Conservation (phyloP, 2,797 vertebrate species). For the Microctenopoma stevenorrisi region DNA sequence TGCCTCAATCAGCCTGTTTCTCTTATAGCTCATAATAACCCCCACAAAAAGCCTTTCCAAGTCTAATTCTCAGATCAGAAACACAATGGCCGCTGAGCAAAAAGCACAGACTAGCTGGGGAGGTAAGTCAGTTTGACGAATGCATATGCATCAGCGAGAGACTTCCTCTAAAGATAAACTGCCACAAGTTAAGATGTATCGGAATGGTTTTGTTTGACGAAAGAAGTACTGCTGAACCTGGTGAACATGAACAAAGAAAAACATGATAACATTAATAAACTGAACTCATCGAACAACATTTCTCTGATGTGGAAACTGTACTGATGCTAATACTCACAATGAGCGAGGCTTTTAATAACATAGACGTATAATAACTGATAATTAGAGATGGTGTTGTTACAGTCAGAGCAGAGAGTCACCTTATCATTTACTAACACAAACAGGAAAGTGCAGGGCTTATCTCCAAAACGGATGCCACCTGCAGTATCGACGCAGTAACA, state of each 20-base stretch:
- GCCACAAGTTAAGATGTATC: conserved; percentile 3
- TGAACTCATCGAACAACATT: background rate
- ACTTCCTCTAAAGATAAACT: conserved; percentile 62
- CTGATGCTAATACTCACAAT: conserved; percentile 8
- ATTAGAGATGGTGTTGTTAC: background rate
- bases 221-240: conserved; percentile 3
- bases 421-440: conserved; percentile 39
- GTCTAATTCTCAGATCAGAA: conserved; percentile 38
- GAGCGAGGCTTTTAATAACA: conserved; percentile 25
- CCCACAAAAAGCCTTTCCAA: conserved; percentile 50
- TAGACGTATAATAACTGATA: conserved; percentile 4
- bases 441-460: conserved; percentile 24
- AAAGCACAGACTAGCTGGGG: conserved; percentile 27
- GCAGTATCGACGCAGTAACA: conserved; percentile 22
- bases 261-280: background rate
- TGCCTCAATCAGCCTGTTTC: conserved; percentile 44
- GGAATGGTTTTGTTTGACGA: conserved; percentile 1
- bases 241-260: background rate
- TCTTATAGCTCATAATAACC: conserved; percentile 57
- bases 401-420: conserved; percentile 11
- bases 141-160: conserved; percentile 53
- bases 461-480: conserved; percentile 19
- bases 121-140: conserved; percentile 64
- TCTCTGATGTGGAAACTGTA: conserved; percentile 18
- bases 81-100: conserved; percentile 51